Evolutionary conservation across 2,888 invertebrate genomes (phyloP).

Genomic region (Nudaria mundana): DNA sequence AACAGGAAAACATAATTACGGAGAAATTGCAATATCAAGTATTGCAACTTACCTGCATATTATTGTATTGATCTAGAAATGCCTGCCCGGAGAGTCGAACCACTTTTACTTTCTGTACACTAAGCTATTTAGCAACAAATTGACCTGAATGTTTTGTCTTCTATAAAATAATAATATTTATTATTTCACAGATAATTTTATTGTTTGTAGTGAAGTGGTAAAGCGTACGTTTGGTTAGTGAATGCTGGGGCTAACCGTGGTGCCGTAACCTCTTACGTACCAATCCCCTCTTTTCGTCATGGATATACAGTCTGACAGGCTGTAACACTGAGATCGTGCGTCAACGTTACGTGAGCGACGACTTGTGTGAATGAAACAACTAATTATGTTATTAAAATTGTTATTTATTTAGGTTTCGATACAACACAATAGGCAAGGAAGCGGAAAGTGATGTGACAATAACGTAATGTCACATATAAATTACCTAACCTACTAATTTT

Average conservation of each 20-base stretch:
- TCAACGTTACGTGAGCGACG: conserved; percentile 41
- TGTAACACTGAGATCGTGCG: conserved; percentile 31
- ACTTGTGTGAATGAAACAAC: conserved; percentile 33
- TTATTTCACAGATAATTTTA: conserved; percentile 50
- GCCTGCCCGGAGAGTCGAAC: conserved; percentile 29
- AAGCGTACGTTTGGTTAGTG: conserved; percentile 53
- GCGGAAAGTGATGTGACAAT: conserved; percentile 5
- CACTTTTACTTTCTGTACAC: conserved; percentile 67
- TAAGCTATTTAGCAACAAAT: conserved; percentile 34
- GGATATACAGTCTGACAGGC: conserved; percentile 20
- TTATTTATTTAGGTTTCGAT: conserved; percentile 27
- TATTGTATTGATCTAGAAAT: conserved; percentile 17
- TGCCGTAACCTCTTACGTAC: conserved; percentile 78
- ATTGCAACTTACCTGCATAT: conserved; percentile 65
- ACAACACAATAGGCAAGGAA: conserved; percentile 24
- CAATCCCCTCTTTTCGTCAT: conserved; percentile 45
- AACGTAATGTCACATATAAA: no score
- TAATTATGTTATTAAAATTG: conserved; percentile 26
- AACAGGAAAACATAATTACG: conserved; percentile 40
- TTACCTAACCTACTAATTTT: no score
- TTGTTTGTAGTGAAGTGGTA: conserved; percentile 50
- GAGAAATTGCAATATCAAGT: conserved; percentile 41
- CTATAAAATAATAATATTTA: conserved; percentile 45
- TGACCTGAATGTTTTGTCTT: conserved; percentile 64
- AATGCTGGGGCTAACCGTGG: conserved; percentile 53